phyloP scores from a whole-genome alignment of 2,113 vertebrate genomes.

The Ranitomeya imitator region DNA sequence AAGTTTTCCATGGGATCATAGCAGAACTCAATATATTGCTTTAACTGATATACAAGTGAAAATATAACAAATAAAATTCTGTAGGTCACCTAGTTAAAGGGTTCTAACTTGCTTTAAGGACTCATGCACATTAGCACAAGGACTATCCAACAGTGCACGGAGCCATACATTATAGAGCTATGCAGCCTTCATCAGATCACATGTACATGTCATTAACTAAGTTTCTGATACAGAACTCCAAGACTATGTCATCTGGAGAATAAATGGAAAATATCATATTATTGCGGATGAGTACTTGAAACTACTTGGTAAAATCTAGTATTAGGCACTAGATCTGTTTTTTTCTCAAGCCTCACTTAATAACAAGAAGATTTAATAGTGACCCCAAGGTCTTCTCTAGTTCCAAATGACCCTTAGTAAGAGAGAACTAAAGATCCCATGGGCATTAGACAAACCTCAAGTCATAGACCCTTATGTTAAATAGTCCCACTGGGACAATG shows the following conservation, averaged over 20 bases:
- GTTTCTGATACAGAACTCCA: not conserved
- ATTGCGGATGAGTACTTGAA: not conserved
- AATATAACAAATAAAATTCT: too few species aligned
- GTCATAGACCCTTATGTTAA: not conserved
- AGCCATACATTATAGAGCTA: not conserved
- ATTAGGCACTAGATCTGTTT: not conserved
- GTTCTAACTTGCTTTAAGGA: too few species aligned
- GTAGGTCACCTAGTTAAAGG: too few species aligned
- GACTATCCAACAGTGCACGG: too few species aligned
- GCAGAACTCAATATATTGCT: not conserved
- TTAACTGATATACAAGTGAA: too few species aligned
- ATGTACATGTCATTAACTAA: not conserved
- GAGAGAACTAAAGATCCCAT: not conserved
- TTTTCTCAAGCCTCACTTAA: not conserved
- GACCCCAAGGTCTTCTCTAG: not conserved
- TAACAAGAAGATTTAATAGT: not conserved
- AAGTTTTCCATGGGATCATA: not conserved
- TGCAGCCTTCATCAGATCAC: not conserved
- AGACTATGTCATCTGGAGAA: not conserved
- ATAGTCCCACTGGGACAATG: not conserved
- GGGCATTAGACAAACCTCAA: not conserved
- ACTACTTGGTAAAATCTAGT: not conserved
- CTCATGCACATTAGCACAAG: too few species aligned
- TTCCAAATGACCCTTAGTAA: constrained; percentile 5
- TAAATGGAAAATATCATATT: not conserved